Base-by-base conservation (phyloP, 2,113 vertebrate genomes). In the Phrynosoma blainvillii region DNA sequence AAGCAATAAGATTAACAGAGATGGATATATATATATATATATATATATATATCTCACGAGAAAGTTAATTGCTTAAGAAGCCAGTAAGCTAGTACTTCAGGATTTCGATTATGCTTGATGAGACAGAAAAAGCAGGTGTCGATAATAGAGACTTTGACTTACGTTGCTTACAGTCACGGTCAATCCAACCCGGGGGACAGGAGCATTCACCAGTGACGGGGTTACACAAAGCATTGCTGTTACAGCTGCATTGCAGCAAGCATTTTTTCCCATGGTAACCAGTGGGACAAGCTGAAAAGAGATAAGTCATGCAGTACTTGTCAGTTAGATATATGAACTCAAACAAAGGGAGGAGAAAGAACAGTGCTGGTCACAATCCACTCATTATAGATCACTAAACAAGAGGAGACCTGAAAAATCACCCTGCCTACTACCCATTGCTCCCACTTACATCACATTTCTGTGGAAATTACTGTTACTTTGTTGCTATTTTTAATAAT, bases 241-340 rank as follows among this genome's bases (percentile, higher is more conserved):
- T 90, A 83, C 95, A 97, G 84, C 90, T 94, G 85, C 94, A 97
- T 0, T 2, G 83, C 1, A 32, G 66, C 56, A 84, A 87, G 88
- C 95, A 97, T 27, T 91, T 91, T 40, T 20, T 88, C 0, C 96
- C 97, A 10, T 94, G 89, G 89, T 92, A 95, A 70, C 93, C 96
- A 12, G 70, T 1, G 0, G 92, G 93, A 87, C 95, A 96, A 59
- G 86, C 96, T 97, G 91, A 74, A 92, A 40, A 20, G 79, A 88
- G 79, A 93, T 0, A 86, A 86, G 65, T 30, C 78, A 88, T 5
- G 1, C 79, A 87, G 65, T 1, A n/a, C 36, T 52, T 73, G 42
- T 90, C 89, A 83, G 25, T 90, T 40, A 47, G n/a, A 4, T 68
- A 54, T 1, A 83, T 88, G 82, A 90, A 8, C 47, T 52, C 66